Evolutionary conservation across 2,113 vertebrate species (phyloP).

Genomic region (Mus musculus): DNA sequence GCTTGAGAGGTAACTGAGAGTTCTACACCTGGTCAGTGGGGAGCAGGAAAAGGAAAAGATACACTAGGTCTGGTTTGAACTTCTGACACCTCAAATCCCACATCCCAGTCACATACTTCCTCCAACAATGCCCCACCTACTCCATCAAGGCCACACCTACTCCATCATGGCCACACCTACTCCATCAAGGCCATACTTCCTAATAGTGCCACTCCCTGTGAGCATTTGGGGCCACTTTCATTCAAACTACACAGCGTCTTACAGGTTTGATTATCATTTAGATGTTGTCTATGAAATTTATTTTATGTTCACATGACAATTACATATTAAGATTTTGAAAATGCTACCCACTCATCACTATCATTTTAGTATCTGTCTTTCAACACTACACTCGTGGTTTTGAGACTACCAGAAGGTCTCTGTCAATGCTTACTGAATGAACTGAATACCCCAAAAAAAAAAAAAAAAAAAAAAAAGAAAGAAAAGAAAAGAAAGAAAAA

Average conservation of each 20-base stretch:
- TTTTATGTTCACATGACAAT: background rate
- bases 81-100: background rate
- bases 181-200: too few relatives aligned
- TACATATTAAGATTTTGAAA: background rate
- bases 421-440: background rate
- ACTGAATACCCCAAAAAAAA: background rate
- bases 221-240: background rate
- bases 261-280: background rate
- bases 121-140: background rate
- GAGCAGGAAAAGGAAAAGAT: background rate
- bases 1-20: background rate
- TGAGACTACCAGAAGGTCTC: background rate
- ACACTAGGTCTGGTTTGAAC: background rate
- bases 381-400: background rate
- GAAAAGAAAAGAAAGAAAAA: too few relatives aligned
- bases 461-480: background rate
- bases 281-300: background rate
- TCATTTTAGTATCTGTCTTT: background rate
- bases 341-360: background rate
- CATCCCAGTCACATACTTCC: background rate
- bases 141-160: background rate
- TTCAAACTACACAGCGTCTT: background rate
- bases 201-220: background rate
- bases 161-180: background rate
- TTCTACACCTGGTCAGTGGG: background rate